Percentiles rank a stretch among this genome's conserved stretches.
phyloP scores from a whole-genome alignment of 2,888 invertebrate genomes.

The Fragum sueziense region DNA sequence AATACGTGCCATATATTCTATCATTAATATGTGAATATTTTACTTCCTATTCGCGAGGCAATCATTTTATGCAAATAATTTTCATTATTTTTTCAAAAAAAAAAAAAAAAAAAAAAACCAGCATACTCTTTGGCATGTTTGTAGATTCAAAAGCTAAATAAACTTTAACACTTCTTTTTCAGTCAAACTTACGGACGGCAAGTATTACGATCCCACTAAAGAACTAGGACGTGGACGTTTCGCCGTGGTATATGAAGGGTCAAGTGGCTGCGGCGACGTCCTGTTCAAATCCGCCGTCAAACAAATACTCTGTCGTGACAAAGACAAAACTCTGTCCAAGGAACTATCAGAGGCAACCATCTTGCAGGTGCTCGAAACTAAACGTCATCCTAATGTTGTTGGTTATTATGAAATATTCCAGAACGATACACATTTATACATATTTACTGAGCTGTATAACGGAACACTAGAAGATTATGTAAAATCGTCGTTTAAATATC shows the following conservation, averaged over 20 bases:
- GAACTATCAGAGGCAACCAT: slow-evolving; percentile 9
- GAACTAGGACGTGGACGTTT: slow-evolving; percentile 17
- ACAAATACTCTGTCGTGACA: neutral
- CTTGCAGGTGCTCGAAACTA: slow-evolving; percentile 1
- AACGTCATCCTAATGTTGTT: slow-evolving; percentile 12
- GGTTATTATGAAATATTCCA: slow-evolving; percentile 6
- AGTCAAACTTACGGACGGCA: neutral
- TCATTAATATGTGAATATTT: neutral
- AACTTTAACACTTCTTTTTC: neutral
- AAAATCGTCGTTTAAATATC: neutral
- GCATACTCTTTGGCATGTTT: too few species aligned
- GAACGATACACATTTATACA: slow-evolving; percentile 5
- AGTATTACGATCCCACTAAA: slow-evolving; percentile 12
- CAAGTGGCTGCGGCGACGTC: neutral
- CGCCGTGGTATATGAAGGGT: slow-evolving; percentile 9
- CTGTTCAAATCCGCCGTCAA: slow-evolving; percentile 5
- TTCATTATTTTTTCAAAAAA: neutral
- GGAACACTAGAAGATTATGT: slow-evolving; percentile 16
- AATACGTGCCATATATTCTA: neutral
- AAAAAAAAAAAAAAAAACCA: neutral
- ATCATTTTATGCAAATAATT: neutral
- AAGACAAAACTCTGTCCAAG: neutral
- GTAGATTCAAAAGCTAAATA: neutral
- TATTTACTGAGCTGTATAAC: slow-evolving; percentile 15
- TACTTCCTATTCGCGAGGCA: neutral